Conservation (phyloP, 1,140 invertebrate genomes). For the Paracyclopina nana region DNA sequence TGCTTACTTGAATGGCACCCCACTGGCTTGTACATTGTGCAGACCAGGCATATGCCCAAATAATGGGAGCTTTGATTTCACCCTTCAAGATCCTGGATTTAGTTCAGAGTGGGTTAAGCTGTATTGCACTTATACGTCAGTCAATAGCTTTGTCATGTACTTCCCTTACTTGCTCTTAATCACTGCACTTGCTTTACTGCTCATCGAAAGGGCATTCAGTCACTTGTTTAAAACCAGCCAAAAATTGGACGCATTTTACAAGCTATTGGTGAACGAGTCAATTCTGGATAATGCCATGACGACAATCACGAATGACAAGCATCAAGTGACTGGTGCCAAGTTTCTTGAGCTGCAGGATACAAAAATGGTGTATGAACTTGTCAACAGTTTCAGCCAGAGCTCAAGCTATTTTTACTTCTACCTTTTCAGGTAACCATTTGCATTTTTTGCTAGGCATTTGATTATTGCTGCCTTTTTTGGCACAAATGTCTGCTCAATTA, state of each 20-base stretch:
- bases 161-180: constrained; percentile 9
- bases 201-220: constrained; percentile 12
- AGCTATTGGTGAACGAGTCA: background rate
- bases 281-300: too few relatives aligned
- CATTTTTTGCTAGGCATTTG: too few relatives aligned
- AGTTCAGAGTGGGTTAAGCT: constrained; percentile 10
- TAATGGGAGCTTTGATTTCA: background rate
- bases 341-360: background rate
- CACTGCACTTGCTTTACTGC: background rate
- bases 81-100: constrained; percentile 6
- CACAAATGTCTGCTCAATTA: too few relatives aligned
- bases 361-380: background rate
- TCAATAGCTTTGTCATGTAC: constrained; percentile 6
- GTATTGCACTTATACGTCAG: constrained; percentile 12
- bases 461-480: too few relatives aligned
- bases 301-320: too few relatives aligned
- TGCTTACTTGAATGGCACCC: constrained; percentile 7
- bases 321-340: background rate
- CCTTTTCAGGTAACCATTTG: too few relatives aligned
- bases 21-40: constrained; percentile 13
- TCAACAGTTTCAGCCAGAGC: background rate
- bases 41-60: background rate
- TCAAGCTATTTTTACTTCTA: background rate
- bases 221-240: constrained; percentile 1
- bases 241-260: constrained; percentile 7